These are phyloP conservation scores for Sula dactylatra DNA, from an alignment of 2,113 vertebrate genomes.

Conservation along the genomic window DNA sequence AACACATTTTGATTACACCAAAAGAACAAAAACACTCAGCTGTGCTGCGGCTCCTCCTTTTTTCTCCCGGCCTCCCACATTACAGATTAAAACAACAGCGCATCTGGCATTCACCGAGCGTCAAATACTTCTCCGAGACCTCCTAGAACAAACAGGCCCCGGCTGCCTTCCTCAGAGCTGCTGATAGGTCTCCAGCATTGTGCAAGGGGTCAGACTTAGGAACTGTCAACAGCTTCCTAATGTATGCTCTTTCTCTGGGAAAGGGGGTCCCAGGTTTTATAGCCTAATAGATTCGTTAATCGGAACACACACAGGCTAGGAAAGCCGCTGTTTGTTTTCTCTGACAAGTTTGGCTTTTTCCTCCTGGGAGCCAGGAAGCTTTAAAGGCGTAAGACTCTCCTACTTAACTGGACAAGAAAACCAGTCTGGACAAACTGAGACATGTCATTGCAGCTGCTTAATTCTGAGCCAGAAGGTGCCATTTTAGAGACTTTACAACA, in stretches of 20 bases:
- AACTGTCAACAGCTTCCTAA: conserved; percentile 76
- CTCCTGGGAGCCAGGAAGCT: conserved; percentile 52
- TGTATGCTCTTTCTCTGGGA: conserved; percentile 56
- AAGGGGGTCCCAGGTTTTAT: conserved; percentile 67
- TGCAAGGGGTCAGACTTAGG: conserved; percentile 64
- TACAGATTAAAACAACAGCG: conserved; percentile 60
- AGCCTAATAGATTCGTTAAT: conserved; percentile 58
- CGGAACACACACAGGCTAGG: conserved; percentile 73
- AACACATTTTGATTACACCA: not conserved
- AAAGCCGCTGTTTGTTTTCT: conserved; percentile 74
- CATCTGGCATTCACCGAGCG: conserved; percentile 61
- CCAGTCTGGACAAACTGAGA: conserved; percentile 64
- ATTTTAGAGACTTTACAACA: conserved; percentile 51
- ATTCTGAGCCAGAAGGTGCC: conserved; percentile 50
- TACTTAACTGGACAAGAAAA: conserved; percentile 68
- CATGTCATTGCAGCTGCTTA: conserved; percentile 32
- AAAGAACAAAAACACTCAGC: not conserved
- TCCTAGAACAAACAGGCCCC: conserved; percentile 66
- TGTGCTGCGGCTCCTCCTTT: not conserved
- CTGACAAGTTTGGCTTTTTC: conserved; percentile 67
- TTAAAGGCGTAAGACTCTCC: conserved; percentile 42
- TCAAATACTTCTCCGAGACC: conserved; percentile 56
- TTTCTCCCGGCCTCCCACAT: not conserved
- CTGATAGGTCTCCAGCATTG: conserved; percentile 65
- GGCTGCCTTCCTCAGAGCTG: conserved; percentile 42